Conservation (phyloP, 2,797 vertebrate species). For the Myotis daubentonii region DNA sequence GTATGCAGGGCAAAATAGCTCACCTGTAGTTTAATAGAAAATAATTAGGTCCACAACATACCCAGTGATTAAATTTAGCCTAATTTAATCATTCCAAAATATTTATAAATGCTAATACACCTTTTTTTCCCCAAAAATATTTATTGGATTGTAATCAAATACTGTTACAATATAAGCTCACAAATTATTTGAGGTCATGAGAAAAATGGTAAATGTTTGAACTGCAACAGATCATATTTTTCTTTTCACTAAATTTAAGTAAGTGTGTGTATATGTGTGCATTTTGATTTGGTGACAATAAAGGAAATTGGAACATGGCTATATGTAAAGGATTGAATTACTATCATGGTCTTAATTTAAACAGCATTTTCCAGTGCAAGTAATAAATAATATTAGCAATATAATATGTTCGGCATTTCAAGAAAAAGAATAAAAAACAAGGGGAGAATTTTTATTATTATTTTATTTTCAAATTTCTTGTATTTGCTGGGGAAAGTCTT, state of each 20-base stretch:
- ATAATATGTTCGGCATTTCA: not conserved
- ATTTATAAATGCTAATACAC: not conserved
- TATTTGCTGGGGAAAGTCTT: not conserved
- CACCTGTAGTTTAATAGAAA: not conserved
- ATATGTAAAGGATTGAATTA: not conserved
- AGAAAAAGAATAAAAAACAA: not conserved
- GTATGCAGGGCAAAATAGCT: not conserved
- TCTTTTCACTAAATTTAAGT: constrained; percentile 18
- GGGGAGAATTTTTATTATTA: not conserved
- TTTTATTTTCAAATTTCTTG: not conserved
- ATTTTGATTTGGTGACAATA: not conserved
- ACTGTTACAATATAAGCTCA: not conserved
- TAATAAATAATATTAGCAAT: not conserved
- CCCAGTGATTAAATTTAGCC: not conserved
- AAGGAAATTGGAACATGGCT: not conserved
- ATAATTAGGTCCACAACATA: not conserved
- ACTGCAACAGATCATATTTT: not conserved
- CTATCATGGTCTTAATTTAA: not conserved
- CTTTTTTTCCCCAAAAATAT: not conserved
- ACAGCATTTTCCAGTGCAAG: not conserved
- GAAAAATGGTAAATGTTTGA: not conserved
- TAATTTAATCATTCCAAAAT: not conserved
- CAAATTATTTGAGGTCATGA: not conserved
- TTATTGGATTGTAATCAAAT: not conserved
- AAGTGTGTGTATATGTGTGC: not conserved